A percentile compares a stretch with the other conserved stretches of the same genome.
phyloP scores from a whole-genome alignment of 2,113 vertebrate species.

The Rhineura floridana region DNA sequence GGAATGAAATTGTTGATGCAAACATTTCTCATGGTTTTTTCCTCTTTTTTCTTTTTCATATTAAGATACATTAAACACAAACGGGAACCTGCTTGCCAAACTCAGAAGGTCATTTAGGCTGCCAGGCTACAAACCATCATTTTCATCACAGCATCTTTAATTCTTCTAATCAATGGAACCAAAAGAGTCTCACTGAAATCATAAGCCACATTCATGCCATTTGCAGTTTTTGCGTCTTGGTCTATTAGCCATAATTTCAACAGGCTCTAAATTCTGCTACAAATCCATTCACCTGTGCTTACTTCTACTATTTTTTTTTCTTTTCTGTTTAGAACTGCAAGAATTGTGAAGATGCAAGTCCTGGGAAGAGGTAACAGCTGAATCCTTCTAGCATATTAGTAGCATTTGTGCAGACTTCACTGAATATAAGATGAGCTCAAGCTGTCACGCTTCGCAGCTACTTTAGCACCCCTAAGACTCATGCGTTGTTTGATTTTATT shows the following conservation, averaged over 20 bases:
- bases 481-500: constrained; percentile 43
- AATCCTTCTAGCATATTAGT: constrained; percentile 52
- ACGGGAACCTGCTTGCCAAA: background rate
- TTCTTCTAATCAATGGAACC: background rate
- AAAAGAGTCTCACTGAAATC: background rate
- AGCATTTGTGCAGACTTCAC: constrained; percentile 48
- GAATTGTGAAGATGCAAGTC: constrained; percentile 28
- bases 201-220: background rate
- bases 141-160: background rate
- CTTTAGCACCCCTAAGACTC: constrained; percentile 48
- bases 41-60: background rate
- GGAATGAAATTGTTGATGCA: background rate
- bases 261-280: background rate
- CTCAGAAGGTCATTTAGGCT: background rate
- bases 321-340: constrained; percentile 35
- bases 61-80: background rate
- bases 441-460: constrained; percentile 36
- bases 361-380: constrained; percentile 42
- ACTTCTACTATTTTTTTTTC: constrained; percentile 16
- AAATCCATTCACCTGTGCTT: constrained; percentile 3
- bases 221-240: background rate
- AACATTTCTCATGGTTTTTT: background rate
- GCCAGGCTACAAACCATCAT: background rate
- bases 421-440: constrained; percentile 61
- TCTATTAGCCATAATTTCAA: background rate